Evolutionary conservation across 2,888 invertebrate species (phyloP).

Genomic region (Ectobius pallidus): DNA sequence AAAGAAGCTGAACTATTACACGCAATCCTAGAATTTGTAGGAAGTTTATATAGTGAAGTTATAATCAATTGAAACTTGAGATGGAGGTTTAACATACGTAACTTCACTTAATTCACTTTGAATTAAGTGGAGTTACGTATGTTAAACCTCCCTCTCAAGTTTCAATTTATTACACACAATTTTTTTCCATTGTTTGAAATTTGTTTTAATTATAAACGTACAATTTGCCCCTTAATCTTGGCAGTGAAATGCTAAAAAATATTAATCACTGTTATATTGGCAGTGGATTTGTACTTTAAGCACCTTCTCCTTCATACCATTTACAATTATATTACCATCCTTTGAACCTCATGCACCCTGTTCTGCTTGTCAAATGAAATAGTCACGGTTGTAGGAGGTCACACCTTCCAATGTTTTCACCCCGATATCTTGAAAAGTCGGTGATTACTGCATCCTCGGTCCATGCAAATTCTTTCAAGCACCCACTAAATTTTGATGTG

Average conservation of each 20-base stretch:
- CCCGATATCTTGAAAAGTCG: conserved; percentile 64
- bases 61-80: no score
- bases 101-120: no score
- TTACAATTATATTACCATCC: background rate
- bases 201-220: background rate
- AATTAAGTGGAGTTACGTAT: no score
- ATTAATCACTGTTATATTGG: conserved; percentile 16
- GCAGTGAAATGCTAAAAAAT: conserved; percentile 18
- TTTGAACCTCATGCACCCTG: background rate
- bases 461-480: conserved; percentile 55
- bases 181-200: background rate
- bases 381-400: conserved; percentile 43
- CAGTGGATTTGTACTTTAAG: conserved; percentile 20
- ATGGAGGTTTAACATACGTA: no score
- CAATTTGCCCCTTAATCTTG: background rate
- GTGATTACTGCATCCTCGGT: conserved; percentile 53
- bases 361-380: background rate
- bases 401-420: conserved; percentile 65
- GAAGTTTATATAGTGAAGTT: no score
- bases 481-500: conserved; percentile 55
- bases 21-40: no score
- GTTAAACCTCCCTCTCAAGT: no score
- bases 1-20: no score
- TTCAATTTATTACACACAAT: background rate
- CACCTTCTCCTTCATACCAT: background rate